These are phyloP conservation scores for Psilopsiagon aurifrons DNA, from an alignment of 2,113 vertebrate genomes.

Conservation along the genomic window DNA sequence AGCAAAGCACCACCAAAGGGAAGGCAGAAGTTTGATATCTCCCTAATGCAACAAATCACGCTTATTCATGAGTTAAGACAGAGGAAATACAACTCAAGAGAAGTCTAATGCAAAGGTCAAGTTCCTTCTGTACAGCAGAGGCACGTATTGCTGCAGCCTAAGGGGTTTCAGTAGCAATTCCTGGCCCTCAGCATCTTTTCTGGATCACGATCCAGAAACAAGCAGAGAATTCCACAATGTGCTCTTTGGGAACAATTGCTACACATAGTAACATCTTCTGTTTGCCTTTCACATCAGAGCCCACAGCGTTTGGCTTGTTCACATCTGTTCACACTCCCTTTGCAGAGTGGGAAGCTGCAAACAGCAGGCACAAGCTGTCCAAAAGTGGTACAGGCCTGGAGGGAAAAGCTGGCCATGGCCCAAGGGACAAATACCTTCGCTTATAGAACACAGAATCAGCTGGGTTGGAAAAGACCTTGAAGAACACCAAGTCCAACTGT, in stretches of 20 bases:
- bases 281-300: not conserved
- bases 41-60: not conserved
- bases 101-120: not conserved
- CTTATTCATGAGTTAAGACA: not conserved
- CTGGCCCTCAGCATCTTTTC: not conserved
- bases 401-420: not conserved
- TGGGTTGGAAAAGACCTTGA: not conserved
- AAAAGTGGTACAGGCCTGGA: not conserved
- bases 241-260: not conserved
- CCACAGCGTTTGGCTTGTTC: not conserved
- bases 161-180: not conserved
- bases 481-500: not conserved
- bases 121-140: not conserved
- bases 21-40: not conserved
- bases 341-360: not conserved
- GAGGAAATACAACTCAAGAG: not conserved
- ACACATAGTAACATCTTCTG: not conserved
- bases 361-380: not conserved
- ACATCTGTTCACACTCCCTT: slow-evolving; percentile 4
- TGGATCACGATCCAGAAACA: not conserved
- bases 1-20: not conserved
- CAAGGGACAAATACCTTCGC: not conserved
- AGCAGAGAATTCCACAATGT: not conserved
- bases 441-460: not conserved
- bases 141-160: rapidly evolving